Percentiles rank a stretch among this genome's conserved stretches.
These are phyloP conservation scores for Pterostichus niger DNA, from an alignment of 2,888 invertebrate species.

Conservation along the genomic window DNA sequence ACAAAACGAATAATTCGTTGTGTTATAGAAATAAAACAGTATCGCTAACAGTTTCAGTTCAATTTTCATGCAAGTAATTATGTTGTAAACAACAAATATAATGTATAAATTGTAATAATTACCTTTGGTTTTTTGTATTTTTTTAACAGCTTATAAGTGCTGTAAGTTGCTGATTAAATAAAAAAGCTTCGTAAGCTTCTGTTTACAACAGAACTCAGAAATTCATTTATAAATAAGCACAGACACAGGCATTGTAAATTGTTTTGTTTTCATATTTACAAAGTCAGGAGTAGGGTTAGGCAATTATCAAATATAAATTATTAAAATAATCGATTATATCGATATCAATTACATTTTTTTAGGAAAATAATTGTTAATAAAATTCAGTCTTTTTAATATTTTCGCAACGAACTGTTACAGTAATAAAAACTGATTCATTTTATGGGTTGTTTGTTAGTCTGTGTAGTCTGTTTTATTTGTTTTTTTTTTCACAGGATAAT, in stretches of 20 bases:
- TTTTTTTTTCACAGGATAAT: conserved; percentile 7
- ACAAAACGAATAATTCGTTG: conserved; percentile 41
- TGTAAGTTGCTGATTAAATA: conserved; percentile 14
- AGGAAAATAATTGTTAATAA: too few species aligned
- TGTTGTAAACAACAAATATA: conserved; percentile 52
- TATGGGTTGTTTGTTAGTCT: too few species aligned
- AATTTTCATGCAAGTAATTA: conserved; percentile 44
- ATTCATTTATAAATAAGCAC: conserved; percentile 13
- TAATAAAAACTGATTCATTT: background rate
- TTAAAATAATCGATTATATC: conserved; percentile 49
- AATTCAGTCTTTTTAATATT: too few species aligned
- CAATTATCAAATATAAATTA: conserved; percentile 14
- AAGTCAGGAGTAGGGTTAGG: conserved; percentile 25
- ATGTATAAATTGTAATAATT: conserved; percentile 44
- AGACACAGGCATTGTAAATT: background rate
- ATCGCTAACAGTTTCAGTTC: conserved; percentile 36
- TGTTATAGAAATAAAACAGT: conserved; percentile 28
- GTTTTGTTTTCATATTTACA: conserved; percentile 29
- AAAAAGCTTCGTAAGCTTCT: conserved; percentile 19
- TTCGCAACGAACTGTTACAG: background rate
- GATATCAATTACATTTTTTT: background rate
- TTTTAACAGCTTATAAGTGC: conserved; percentile 20
- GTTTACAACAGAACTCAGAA: conserved; percentile 28
- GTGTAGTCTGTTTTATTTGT: background rate
- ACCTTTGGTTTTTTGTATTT: conserved; percentile 33